Conservation (phyloP, 2,888 invertebrate species). For the Byasa hedistus region DNA sequence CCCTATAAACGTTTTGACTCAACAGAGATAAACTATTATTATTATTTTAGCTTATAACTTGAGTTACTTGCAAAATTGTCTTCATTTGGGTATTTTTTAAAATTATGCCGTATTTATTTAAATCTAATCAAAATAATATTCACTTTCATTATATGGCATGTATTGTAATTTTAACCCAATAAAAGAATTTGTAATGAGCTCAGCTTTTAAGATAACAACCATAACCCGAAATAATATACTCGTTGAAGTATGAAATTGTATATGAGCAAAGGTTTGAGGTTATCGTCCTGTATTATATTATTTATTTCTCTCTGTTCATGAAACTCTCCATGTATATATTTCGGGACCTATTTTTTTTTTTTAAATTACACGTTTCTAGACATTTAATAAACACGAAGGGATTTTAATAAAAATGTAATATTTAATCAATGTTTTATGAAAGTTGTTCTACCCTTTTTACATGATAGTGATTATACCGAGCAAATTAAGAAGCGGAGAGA, state of each 20-base stretch:
- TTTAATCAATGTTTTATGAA: background rate
- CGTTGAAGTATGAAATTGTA: background rate
- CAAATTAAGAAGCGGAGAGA: background rate
- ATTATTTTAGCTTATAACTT: no score
- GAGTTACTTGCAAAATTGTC: no score
- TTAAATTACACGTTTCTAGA: background rate
- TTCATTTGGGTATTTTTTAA: no score
- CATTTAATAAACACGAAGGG: background rate
- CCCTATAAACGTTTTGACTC: no score
- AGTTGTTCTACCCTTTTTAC: background rate
- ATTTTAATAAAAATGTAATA: background rate
- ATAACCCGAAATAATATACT: background rate
- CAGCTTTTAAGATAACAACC: background rate
- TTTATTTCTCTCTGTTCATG: background rate
- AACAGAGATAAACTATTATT: no score
- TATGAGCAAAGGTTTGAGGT: background rate
- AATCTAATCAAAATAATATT: background rate
- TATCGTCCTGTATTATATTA: background rate
- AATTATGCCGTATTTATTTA: no score
- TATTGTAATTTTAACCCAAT: background rate
- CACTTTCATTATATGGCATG: background rate
- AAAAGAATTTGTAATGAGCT: background rate
- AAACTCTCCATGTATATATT: background rate
- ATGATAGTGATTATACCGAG: conserved; percentile 7
- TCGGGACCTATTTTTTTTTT: background rate